Base-by-base conservation (phyloP, 2,113 vertebrate genomes). In the Mobula hypostoma region DNA sequence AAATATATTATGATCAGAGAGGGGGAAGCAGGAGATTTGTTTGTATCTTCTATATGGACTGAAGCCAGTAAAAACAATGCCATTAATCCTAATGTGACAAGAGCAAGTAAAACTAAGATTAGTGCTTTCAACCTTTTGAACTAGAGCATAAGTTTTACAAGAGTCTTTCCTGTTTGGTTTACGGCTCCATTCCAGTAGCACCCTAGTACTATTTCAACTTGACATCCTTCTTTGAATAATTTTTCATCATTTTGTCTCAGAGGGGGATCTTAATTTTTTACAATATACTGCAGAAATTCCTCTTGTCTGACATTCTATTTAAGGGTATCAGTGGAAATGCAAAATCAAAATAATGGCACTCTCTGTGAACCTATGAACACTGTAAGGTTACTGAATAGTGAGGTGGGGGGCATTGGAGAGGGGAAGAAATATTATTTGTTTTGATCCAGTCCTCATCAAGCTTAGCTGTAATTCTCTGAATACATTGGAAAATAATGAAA, bases 1-100 rank as follows among this genome's bases (percentile, higher is more conserved):
- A 96, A 95, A 96, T 95, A 95, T 96, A 2, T 77, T 97, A 96
- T 96, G 95, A 94, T 95, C 14, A 66, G 58, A 88, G 58, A 66
- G 58, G 14, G 68, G 85, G 27, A 63, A 66, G 85, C 11, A 66
- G 61, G 29, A 63, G 61, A 90, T 90, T 58, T 95, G 94, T 95
- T 95, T 97, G 96, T 97, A 96, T 96, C 96, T 94, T 95, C 95
- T 95, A 95, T 95, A 95, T 95, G 95, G 95, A 96, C 95, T 94
- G 32, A 87, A 24, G 92, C 95, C 96, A 96, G 94, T 95, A 95
- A 95, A 96, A 97, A 97, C 96, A 96, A 94, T 90, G 95, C 94
- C 95, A 88, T 91, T 91, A 77, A 94, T 66, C 88, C 96, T 95
- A 96, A 97, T 97, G 96, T 97, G 94, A 74, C 94, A 94, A 63